Evolutionary conservation across 2,888 invertebrate species (phyloP).

Genomic region (Dione juno): DNA sequence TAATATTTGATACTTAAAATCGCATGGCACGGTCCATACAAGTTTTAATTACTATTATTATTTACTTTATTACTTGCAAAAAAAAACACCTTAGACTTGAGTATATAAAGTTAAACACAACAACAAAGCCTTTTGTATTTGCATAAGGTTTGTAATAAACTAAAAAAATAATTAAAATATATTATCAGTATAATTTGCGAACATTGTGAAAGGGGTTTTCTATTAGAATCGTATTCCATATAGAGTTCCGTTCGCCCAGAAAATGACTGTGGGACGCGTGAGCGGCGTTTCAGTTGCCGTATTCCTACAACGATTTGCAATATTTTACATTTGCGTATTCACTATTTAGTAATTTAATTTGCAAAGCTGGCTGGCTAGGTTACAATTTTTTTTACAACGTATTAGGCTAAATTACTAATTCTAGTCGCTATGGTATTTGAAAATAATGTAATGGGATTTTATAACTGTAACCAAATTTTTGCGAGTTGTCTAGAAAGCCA

Average conservation of each 20-base stretch:
- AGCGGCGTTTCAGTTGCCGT: constrained; percentile 49
- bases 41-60: no score
- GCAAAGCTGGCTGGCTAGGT: background rate
- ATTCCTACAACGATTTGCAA: constrained; percentile 41
- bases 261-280: constrained; percentile 70
- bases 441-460: background rate
- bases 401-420: background rate
- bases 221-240: constrained; percentile 74
- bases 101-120: background rate
- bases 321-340: constrained; percentile 40
- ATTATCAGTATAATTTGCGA: constrained; percentile 28
- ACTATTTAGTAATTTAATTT: constrained; percentile 25
- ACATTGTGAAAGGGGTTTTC: constrained; percentile 56
- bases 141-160: background rate
- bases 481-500: constrained; percentile 28
- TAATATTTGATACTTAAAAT: background rate
- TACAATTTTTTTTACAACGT: no score
- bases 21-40: no score
- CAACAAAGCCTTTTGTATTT: background rate
- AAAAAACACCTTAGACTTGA: no score
- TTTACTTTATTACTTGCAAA: no score
- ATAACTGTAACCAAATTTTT: constrained; percentile 24
- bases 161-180: background rate
- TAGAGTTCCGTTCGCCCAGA: constrained; percentile 74
- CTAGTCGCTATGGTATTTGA: background rate